Evolutionary conservation across 92 coral and sea anemone species (phyloP).

Genomic region (Meandrina meandrites): DNA sequence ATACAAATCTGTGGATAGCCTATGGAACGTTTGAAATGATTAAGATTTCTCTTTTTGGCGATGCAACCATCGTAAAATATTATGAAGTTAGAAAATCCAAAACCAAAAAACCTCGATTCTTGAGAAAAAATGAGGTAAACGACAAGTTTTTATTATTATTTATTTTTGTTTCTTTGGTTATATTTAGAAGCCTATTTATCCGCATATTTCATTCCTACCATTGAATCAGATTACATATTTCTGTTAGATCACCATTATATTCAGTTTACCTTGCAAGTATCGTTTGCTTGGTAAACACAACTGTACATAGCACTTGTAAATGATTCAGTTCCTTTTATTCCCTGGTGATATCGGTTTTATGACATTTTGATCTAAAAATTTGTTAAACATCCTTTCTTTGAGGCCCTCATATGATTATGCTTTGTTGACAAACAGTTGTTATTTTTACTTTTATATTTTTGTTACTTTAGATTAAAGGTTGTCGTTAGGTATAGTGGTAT

Average conservation of each 20-base stretch:
- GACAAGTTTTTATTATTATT: not conserved
- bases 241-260: not conserved
- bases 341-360: not conserved
- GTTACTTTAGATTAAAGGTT: constrained; percentile 2
- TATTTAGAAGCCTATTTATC: not conserved
- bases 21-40: not conserved
- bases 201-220: not conserved
- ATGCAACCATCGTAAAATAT: constrained; percentile 19
- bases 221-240: not conserved
- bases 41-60: constrained; percentile 4
- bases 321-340: not conserved
- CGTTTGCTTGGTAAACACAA: not conserved
- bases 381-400: not conserved
- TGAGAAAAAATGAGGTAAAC: not conserved
- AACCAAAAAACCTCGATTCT: not conserved
- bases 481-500: constrained; percentile 19
- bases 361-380: not conserved
- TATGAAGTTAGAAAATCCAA: not conserved
- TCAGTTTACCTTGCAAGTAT: no score
- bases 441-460: constrained; percentile 17
- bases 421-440: not conserved
- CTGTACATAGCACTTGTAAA: not conserved
- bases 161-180: not conserved
- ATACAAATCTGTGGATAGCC: not conserved
- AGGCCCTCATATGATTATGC: not conserved